Base-by-base conservation (phyloP, 2,888 invertebrate species). In the Stenodera caucasica region DNA sequence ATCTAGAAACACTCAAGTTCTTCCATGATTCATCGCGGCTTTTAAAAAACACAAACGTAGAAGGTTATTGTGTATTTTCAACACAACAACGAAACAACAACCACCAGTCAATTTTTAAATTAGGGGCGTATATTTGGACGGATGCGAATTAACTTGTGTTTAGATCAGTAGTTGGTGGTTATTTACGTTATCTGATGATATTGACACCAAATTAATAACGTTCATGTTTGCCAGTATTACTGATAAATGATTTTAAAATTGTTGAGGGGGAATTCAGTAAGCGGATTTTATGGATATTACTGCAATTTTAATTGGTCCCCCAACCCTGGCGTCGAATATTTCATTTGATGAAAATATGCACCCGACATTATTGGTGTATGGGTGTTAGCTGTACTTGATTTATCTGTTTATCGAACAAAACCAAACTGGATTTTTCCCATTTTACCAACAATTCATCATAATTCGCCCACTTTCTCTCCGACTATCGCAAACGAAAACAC, bases 191-290 rank as follows among this genome's bases (percentile, higher is more conserved):
- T 73, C 71, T 70, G 71, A 71, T 72, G 70, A 72, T 69, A 72
- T 72, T 71, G 73, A 72, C 73, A 70, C 71, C 70, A 68, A 72
- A 73, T 73, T 73, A 72, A 73, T 73, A 69, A 68, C 67, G 64
- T 66, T 67, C 68, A 67, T 64, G 63, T 63, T 63, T 50, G 21
- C 45, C 45, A 56, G 61, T 55, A 58, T 63, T 67, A 66, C 45
- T 72, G 72, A 71, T 65, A 67, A 68, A 72, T 66, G 72, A 67
- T 67, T 72, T 67, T 67, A 69, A 71, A 72, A 72, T 71, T 45
- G 45, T 45, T 9, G 2, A 7, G 21, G 15, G 45, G 21, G 67
- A 67, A 62, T 67, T 32, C 53, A 53, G 61, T 64, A 37, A 35
- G 58, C 18, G 21, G 11, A 67, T 67, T 70, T 67, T 70, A 70